A percentile compares a stretch with the other conserved stretches of the same genome.
phyloP scores from a whole-genome alignment of 2,888 invertebrate genomes.

The Muscina levida region DNA sequence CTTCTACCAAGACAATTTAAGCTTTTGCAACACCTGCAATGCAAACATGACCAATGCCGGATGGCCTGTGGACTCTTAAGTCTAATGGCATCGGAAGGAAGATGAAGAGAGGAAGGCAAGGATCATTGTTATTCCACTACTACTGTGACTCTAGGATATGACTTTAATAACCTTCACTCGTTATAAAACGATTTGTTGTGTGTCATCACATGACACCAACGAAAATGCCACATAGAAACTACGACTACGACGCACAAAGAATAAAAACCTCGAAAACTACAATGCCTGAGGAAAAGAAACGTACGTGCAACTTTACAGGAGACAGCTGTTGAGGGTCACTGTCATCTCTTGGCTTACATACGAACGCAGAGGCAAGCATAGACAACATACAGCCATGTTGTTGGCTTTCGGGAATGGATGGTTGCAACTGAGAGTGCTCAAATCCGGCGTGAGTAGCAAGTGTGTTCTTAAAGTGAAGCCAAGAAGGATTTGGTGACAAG shows the following conservation, averaged over 20 bases:
- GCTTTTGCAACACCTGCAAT: too few species aligned
- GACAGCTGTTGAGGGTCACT: constrained; percentile 59
- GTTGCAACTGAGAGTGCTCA: neutral
- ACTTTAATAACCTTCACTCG: constrained; percentile 52
- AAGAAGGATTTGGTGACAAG: too few species aligned
- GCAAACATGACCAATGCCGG: too few species aligned
- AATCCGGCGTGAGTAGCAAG: too few species aligned
- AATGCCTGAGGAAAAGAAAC: neutral
- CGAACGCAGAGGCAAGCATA: neutral
- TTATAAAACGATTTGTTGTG: constrained; percentile 63
- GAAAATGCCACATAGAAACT: too few species aligned
- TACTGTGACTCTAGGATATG: constrained; percentile 22
- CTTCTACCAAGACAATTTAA: too few species aligned
- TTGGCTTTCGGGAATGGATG: neutral
- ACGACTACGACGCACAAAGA: constrained; percentile 26
- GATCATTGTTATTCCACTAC: constrained; percentile 2
- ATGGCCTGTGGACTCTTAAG: too few species aligned
- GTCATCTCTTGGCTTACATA: constrained; percentile 24
- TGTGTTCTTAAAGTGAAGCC: too few species aligned
- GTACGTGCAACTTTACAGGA: constrained; percentile 16
- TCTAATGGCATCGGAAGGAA: too few species aligned
- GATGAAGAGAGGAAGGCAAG: too few species aligned
- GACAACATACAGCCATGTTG: too few species aligned
- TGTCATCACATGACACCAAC: constrained; percentile 51
- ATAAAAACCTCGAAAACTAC: neutral